phyloP scores from a whole-genome alignment of 2,797 vertebrate species.

The Cryptoblepharus egeriae region DNA sequence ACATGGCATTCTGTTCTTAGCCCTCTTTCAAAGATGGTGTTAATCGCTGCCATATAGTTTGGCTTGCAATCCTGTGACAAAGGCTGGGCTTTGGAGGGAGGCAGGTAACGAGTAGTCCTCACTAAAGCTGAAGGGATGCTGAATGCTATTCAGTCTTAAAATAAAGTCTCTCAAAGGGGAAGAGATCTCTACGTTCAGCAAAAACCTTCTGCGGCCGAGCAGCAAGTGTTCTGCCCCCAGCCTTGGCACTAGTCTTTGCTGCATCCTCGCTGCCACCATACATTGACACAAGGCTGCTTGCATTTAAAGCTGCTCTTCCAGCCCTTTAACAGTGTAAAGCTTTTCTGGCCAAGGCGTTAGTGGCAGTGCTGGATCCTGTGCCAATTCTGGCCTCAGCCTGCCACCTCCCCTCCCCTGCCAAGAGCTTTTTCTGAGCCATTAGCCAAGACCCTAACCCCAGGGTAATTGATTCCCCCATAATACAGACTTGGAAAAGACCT shows the following conservation, averaged over 20 bases:
- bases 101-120: conserved; percentile 13
- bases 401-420: not conserved
- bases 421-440: conserved; percentile 54
- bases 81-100: conserved; percentile 19
- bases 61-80: not conserved
- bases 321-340: not conserved
- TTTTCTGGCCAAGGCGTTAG: conserved; percentile 12
- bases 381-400: conserved; percentile 6
- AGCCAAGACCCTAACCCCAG: conserved; percentile 37
- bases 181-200: conserved; percentile 20
- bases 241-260: accelerated
- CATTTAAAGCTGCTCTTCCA: conserved; percentile 28
- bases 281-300: not conserved
- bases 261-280: not conserved
- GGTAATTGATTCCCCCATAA: conserved; percentile 17
- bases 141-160: conserved; percentile 30
- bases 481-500: conserved; percentile 28
- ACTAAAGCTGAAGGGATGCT: conserved; percentile 14
- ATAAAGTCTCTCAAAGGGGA: not conserved
- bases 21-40: not conserved
- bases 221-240: conserved; percentile 11
- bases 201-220: not conserved
- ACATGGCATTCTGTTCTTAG: not conserved
- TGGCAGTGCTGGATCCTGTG: not conserved
- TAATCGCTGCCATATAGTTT: conserved; percentile 5